Evolutionary conservation across 1,140 invertebrate species (phyloP).

Genomic region (Zaprionus lachaisei): DNA sequence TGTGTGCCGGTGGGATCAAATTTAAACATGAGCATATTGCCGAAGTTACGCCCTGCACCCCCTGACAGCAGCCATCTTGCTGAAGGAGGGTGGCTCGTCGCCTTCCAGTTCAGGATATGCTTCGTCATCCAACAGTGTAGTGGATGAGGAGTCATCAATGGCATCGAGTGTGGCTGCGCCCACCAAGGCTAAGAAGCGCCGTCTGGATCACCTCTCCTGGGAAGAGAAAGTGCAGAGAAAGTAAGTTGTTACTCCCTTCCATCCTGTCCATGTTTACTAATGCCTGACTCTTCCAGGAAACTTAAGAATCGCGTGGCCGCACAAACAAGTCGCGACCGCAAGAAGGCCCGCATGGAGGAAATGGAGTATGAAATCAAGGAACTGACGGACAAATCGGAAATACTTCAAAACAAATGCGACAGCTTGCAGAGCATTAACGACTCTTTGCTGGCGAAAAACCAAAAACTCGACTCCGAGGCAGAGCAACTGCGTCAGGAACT

Average conservation of each 20-base stretch:
- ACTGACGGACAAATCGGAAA: constrained; percentile 88
- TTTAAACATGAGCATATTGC: constrained; percentile 79
- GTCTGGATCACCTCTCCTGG: constrained; percentile 91
- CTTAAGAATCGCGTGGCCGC: constrained; percentile 98
- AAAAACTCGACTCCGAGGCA: constrained; percentile 86
- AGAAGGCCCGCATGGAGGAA: constrained; percentile 96
- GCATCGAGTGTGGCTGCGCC: constrained; percentile 8
- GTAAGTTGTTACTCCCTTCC: constrained; percentile 85
- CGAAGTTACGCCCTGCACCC: constrained; percentile 85
- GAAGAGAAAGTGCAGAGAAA: constrained; percentile 93
- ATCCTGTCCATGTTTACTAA: not conserved
- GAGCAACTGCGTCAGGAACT: constrained; percentile 84
- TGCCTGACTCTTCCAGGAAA: constrained; percentile 88
- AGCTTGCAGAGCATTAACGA: constrained; percentile 89
- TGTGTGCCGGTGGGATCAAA: constrained; percentile 77
- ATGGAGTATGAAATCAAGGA: constrained; percentile 90
- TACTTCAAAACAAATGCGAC: constrained; percentile 88
- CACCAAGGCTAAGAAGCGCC: constrained; percentile 87
- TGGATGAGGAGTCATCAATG: constrained; percentile 51
- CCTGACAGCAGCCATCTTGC: constrained; percentile 76
- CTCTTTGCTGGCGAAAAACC: constrained; percentile 87
- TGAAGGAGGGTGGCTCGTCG: constrained; percentile 79
- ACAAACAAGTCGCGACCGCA: constrained; percentile 98
- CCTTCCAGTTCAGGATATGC: constrained; percentile 73
- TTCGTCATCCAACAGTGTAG: constrained; percentile 48